A percentile compares a stretch with the other conserved stretches of the same genome.
These are phyloP conservation scores for Mohoua ochrocephala DNA, from an alignment of 2,113 vertebrate genomes.

Conservation along the genomic window DNA sequence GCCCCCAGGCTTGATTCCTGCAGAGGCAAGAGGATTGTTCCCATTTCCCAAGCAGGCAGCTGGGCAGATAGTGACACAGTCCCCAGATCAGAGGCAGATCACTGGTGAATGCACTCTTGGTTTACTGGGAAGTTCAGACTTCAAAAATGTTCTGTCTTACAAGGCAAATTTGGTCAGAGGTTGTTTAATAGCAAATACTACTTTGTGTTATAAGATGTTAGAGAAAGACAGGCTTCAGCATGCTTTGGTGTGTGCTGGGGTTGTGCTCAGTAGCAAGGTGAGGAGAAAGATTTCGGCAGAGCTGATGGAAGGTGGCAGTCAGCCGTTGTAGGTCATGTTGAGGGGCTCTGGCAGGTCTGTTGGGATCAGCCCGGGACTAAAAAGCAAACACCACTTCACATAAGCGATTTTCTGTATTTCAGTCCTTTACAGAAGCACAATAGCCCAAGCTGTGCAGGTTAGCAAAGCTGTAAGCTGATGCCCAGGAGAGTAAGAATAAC, in stretches of 20 bases:
- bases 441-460: not conserved
- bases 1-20: not conserved
- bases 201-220: not conserved
- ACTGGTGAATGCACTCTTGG: not conserved
- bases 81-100: not conserved
- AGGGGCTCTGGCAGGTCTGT: not conserved
- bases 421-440: not conserved
- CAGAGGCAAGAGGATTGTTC: not conserved
- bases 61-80: not conserved
- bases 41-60: not conserved
- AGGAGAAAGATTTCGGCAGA: not conserved
- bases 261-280: not conserved
- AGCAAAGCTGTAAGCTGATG: not conserved
- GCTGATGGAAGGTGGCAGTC: not conserved
- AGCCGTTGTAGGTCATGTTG: not conserved
- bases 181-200: not conserved
- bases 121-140: not conserved
- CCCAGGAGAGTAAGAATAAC: not conserved
- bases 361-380: not conserved
- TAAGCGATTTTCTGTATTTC: not conserved
- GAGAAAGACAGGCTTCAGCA: not conserved
- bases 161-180: not conserved
- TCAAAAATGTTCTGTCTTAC: not conserved
- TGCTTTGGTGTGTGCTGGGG: not conserved
- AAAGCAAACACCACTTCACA: not conserved